These are phyloP conservation scores for Sminthopsis crassicaudata DNA, from an alignment of 2,113 vertebrate genomes.

Conservation along the genomic window DNA sequence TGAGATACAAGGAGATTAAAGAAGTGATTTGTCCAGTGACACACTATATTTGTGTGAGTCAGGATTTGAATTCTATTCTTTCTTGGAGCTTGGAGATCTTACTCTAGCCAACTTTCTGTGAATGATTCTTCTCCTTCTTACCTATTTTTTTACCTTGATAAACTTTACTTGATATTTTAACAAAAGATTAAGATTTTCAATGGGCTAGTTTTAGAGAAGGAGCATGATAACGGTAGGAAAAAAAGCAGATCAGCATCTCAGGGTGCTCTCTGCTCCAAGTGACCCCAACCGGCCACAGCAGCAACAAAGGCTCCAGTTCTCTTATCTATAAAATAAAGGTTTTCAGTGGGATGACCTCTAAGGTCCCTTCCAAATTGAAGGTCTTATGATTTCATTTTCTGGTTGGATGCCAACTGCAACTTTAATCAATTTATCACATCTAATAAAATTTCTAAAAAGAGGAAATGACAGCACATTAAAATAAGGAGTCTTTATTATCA, in stretches of 20 bases:
- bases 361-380: neutral
- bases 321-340: conserved; percentile 23
- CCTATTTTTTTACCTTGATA: neutral
- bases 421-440: neutral
- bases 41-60: neutral
- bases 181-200: neutral
- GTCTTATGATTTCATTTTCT: conserved; percentile 1
- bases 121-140: neutral
- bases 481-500: neutral
- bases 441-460: conserved; percentile 14
- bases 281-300: neutral
- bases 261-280: neutral
- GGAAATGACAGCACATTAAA: conserved; percentile 3
- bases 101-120: neutral
- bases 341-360: neutral
- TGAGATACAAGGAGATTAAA: neutral
- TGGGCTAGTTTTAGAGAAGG: neutral
- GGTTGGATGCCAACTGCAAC: neutral
- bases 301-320: neutral
- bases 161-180: neutral
- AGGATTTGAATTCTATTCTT: neutral
- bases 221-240: neutral
- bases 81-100: neutral
- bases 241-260: neutral
- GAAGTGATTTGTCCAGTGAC: neutral